A percentile compares a stretch with the other conserved stretches of the same genome.
Conservation (phyloP, 2,797 vertebrate genomes). For the Eulemur rubriventer region DNA sequence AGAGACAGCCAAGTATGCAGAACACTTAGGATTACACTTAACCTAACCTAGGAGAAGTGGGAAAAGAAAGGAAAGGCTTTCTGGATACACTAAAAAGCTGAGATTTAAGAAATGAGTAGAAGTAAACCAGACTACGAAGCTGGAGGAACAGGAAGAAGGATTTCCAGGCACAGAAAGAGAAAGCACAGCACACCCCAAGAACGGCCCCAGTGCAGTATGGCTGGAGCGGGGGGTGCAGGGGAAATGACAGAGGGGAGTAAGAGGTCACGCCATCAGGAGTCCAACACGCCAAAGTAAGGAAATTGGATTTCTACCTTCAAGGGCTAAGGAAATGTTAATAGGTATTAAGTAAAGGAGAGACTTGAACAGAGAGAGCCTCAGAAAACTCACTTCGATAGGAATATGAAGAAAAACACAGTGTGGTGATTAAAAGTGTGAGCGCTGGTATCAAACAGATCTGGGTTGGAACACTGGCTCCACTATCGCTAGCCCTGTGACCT, state of each 20-base stretch:
- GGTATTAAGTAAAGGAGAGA: background rate
- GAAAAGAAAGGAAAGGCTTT: background rate
- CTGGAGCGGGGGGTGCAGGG: background rate
- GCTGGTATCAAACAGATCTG: background rate
- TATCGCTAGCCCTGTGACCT: background rate
- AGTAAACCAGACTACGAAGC: background rate
- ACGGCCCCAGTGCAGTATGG: background rate
- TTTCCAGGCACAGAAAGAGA: background rate
- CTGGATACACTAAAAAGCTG: background rate
- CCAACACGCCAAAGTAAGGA: background rate
- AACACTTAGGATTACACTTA: background rate
- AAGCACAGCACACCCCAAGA: background rate
- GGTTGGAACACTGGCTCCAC: background rate
- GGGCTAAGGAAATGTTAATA: background rate
- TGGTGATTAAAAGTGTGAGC: background rate
- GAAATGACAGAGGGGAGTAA: background rate
- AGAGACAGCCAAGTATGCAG: background rate
- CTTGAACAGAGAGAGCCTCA: background rate
- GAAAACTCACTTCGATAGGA: background rate
- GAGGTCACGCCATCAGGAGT: background rate
- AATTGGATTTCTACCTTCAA: background rate
- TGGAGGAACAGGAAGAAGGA: background rate
- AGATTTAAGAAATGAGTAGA: background rate
- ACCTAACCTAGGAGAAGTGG: background rate
- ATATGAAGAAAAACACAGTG: background rate